phyloP scores from a whole-genome alignment of 2,113 vertebrate genomes.

The Loxodonta africana region DNA sequence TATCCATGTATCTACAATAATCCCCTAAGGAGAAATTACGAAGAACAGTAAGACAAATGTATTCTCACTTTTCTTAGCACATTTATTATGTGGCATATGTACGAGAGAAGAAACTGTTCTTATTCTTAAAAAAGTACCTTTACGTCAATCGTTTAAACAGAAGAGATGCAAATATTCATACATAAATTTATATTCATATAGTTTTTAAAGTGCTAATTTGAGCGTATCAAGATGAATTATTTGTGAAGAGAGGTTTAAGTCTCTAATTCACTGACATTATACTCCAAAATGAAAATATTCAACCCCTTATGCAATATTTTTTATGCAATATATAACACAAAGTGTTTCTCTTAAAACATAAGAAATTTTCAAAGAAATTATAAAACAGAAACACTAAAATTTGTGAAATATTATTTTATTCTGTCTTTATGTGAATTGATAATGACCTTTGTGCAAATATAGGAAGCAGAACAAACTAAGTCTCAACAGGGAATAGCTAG shows the following conservation, averaged over 20 bases:
- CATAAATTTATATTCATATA: conserved; percentile 33
- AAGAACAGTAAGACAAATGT: conserved; percentile 5
- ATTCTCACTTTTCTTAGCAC: conserved; percentile 54
- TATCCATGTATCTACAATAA: background rate
- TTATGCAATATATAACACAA: background rate
- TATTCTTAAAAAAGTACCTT: conserved; percentile 35
- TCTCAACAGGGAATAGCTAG: background rate
- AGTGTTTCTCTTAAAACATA: background rate
- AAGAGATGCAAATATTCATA: conserved; percentile 45
- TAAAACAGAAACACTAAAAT: background rate
- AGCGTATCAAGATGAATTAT: conserved; percentile 35
- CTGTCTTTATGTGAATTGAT: background rate
- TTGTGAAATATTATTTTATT: background rate
- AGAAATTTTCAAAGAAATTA: background rate
- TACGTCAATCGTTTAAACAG: conserved; percentile 13
- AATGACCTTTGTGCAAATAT: background rate
- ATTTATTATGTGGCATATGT: conserved; percentile 52
- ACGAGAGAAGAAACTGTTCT: conserved; percentile 20
- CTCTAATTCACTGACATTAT: background rate
- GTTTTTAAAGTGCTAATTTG: conserved; percentile 45
- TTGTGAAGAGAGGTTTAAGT: conserved; percentile 26
- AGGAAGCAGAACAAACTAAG: background rate
- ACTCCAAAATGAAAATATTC: conserved; percentile 5
- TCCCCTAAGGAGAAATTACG: background rate
- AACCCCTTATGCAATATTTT: background rate